Evolutionary conservation across 2,888 invertebrate genomes (phyloP).

Genomic region (Leptopilina drosophilae): DNA sequence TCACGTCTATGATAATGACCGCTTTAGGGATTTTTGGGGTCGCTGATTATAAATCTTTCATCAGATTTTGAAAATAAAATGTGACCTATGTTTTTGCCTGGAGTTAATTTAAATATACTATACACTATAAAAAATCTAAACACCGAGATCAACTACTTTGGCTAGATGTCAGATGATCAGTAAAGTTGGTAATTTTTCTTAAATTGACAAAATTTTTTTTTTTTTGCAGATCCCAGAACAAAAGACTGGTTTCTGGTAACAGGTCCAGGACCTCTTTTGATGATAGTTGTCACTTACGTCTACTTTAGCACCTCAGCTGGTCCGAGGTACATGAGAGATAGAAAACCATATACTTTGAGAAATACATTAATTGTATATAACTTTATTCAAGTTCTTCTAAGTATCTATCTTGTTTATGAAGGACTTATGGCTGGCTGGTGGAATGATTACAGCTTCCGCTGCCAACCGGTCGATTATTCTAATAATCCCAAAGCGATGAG

Average conservation of each 20-base stretch:
- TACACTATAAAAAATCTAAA: too few relatives aligned
- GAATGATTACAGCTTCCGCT: slow-evolving; percentile 83
- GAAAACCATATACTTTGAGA: slow-evolving; percentile 89
- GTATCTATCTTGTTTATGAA: slow-evolving; percentile 87
- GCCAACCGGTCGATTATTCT: slow-evolving; percentile 85
- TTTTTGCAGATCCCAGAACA: slow-evolving; percentile 82
- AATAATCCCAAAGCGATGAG: slow-evolving; percentile 80
- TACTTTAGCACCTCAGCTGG: slow-evolving; percentile 87
- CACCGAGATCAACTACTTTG: too few relatives aligned
- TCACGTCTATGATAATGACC: too few relatives aligned
- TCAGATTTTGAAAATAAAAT: too few relatives aligned
- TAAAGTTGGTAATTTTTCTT: too few relatives aligned
- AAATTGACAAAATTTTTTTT: slow-evolving; percentile 51
- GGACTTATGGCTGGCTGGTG: slow-evolving; percentile 71
- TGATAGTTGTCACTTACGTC: slow-evolving; percentile 83
- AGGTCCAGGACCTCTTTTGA: slow-evolving; percentile 83
- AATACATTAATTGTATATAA: slow-evolving; percentile 90
- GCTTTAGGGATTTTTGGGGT: too few relatives aligned
- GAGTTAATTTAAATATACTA: too few relatives aligned
- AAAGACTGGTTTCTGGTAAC: slow-evolving; percentile 86
- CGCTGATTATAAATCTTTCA: too few relatives aligned
- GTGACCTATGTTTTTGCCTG: too few relatives aligned
- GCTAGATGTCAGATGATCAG: too few relatives aligned
- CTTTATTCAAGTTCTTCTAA: slow-evolving; percentile 90
- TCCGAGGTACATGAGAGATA: slow-evolving; percentile 91